phyloP scores from a whole-genome alignment of 2,888 invertebrate species.

The Ametastegia equiseti region DNA sequence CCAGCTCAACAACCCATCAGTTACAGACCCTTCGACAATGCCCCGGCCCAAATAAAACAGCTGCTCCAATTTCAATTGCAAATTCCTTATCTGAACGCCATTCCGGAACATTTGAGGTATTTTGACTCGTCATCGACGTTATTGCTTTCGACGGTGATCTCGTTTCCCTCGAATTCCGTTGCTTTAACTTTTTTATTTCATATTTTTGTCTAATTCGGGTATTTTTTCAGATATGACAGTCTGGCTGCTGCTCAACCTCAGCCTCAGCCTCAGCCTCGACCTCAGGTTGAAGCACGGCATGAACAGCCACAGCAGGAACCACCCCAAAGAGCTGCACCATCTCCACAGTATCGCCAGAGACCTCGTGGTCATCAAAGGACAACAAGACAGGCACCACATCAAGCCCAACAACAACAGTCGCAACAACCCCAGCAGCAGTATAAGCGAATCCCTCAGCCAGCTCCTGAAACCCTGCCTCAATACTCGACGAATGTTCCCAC shows the following conservation, averaged over 20 bases:
- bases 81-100: conserved; percentile 71
- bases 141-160: not conserved
- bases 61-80: conserved; percentile 70
- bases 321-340: not conserved
- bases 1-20: conserved; percentile 55
- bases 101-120: conserved; percentile 70
- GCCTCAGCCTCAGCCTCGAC: conserved; percentile 36
- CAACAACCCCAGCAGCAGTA: conserved; percentile 30
- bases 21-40: conserved; percentile 66
- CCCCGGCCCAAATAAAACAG: conserved; percentile 69
- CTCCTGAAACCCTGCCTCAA: conserved; percentile 40
- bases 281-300: conserved; percentile 42
- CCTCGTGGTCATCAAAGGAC: conserved; percentile 58
- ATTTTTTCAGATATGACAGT: conserved; percentile 42
- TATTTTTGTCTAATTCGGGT: not conserved
- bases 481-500: conserved; percentile 67
- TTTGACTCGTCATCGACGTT: not conserved
- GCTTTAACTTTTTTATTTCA: not conserved
- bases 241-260: conserved; percentile 49
- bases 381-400: conserved; percentile 28
- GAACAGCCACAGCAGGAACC: conserved; percentile 45
- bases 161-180: not conserved
- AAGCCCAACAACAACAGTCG: conserved; percentile 3
- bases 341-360: conserved; percentile 44
- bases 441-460: conserved; percentile 30